A percentile compares a stretch with the other conserved stretches of the same genome.
phyloP scores from a whole-genome alignment of 2,797 vertebrate genomes.

The Callimico goeldii region DNA sequence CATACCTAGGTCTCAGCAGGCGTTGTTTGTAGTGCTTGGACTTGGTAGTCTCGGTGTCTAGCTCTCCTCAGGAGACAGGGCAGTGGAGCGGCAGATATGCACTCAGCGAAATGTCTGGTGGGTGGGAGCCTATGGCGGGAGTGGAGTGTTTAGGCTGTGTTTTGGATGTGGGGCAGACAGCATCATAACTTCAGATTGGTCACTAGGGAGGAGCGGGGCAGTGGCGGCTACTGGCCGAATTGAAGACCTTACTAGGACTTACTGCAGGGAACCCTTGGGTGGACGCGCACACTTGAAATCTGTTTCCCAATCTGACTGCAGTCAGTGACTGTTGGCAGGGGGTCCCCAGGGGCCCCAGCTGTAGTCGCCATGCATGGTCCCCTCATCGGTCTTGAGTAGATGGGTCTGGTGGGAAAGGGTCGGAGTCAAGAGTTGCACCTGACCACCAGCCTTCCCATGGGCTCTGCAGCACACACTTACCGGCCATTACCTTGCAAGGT shows the following conservation, averaged over 20 bases:
- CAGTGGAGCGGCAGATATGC: fast-evolving
- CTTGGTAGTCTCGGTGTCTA: fast-evolving
- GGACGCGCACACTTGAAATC: too few relatives aligned
- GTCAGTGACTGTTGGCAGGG: neutral
- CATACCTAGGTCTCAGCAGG: fast-evolving
- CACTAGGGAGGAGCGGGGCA: fast-evolving
- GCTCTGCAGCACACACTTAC: fast-evolving
- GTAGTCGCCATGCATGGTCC: neutral
- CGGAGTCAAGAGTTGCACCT: neutral
- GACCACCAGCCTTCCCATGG: neutral
- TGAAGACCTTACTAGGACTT: neutral
- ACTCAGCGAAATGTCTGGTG: neutral
- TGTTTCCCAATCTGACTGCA: neutral
- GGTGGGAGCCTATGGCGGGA: neutral
- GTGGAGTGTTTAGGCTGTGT: neutral
- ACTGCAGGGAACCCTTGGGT: neutral
- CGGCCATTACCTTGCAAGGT: constrained; percentile 76
- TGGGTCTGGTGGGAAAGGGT: neutral
- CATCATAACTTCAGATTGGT: too few relatives aligned
- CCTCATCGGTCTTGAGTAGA: neutral
- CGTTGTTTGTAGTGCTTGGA: fast-evolving
- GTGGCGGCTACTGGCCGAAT: fast-evolving
- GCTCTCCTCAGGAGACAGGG: neutral
- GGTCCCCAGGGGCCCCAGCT: neutral
- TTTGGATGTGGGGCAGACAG: neutral